These are phyloP conservation scores for Cnemophilus loriae DNA, from an alignment of 2,113 vertebrate species.

Conservation along the genomic window DNA sequence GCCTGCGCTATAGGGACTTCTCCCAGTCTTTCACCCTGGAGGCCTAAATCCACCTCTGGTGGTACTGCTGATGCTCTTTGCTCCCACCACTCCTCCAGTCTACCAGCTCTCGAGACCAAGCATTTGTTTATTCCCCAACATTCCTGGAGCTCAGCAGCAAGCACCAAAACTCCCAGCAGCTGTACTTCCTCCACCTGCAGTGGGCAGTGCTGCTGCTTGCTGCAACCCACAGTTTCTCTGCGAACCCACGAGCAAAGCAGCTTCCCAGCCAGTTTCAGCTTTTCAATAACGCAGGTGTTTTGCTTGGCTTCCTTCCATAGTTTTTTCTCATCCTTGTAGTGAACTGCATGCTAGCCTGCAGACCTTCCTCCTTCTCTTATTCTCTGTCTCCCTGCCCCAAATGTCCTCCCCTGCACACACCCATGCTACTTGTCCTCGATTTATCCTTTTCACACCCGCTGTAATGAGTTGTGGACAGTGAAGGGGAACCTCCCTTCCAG, in stretches of 20 bases:
- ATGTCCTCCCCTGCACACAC: neutral
- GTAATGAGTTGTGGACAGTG: neutral
- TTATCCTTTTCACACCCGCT: neutral
- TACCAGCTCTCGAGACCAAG: fast-evolving
- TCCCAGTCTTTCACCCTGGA: neutral
- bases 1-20: neutral
- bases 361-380: neutral
- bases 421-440: neutral
- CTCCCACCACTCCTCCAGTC: neutral
- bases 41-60: neutral
- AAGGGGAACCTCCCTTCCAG: neutral
- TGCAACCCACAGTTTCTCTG: neutral
- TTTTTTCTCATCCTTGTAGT: neutral
- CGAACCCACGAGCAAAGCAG: neutral
- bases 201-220: neutral
- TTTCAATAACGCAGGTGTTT: neutral
- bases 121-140: neutral
- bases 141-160: neutral
- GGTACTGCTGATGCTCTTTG: neutral
- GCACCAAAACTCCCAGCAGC: neutral
- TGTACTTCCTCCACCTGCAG: neutral
- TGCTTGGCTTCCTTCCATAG: neutral
- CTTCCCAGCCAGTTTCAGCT: neutral
- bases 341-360: neutral
- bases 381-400: neutral